Evolutionary conservation across 2,113 vertebrate species (phyloP), one percentile per base, ranked within the genome.

Genomic region (Phrynosoma platyrhinos): DNA sequence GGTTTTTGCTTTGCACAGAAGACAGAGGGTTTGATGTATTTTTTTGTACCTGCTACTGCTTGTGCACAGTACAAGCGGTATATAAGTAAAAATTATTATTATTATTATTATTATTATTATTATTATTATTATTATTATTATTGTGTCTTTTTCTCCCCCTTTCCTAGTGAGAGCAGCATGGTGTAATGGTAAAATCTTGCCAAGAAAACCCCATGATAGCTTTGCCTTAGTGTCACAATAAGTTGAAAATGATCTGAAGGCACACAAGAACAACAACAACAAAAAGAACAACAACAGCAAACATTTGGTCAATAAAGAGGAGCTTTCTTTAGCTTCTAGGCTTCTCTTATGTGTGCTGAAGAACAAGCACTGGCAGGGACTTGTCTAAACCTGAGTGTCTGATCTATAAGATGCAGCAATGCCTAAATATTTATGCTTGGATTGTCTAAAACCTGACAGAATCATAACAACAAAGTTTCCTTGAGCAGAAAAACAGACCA

Each of bases 101-200:
- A n/a, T n/a, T n/a, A n/a, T n/a, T n/a, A n/a, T n/a, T n/a, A n/a
- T n/a, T n/a, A n/a, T n/a, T n/a, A n/a, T n/a, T n/a, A n/a, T n/a
- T n/a, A n/a, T n/a, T n/a, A n/a, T n/a, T n/a, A n/a, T n/a, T n/a
- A n/a, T n/a, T n/a, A n/a, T n/a, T n/a, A n/a, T n/a, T 0, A 75
- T 69, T 55, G 27, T 55, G 52, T 8, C 16, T 79, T 58, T 92
- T 93, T 93, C 90, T 90, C 90, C 90, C 58, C 71, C 93, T 93
- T 30, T 7, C 68, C 87, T 83, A 47, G 42, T 47, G 42, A 47
- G 42, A 47, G 42, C 6, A 47, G 42, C 42, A 47, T 47, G 42
- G 42, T 47, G 42, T 47, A 47, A 6, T 47, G 42, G 42, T 47
- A 47, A 47, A 47, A 47, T 47, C 42, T 6, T 47, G 42, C 42